Evolutionary conservation across 2,113 vertebrate species (phyloP).

Genomic region (Columba livia): DNA sequence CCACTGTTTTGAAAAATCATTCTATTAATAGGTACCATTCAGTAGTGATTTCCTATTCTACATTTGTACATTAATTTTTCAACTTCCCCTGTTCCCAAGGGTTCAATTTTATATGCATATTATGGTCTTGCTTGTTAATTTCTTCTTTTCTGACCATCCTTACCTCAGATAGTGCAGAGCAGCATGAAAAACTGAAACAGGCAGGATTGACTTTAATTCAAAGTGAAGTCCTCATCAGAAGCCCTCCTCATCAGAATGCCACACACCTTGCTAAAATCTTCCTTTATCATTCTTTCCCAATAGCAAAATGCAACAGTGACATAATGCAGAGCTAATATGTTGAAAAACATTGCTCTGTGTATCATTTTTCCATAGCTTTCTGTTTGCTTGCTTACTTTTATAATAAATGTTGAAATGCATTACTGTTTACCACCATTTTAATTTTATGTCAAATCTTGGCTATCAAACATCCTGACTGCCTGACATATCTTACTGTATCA

Average conservation of each 20-base stretch:
- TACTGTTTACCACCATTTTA: not conserved
- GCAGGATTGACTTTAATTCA: not conserved
- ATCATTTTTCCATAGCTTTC: not conserved
- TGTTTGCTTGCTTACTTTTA: not conserved
- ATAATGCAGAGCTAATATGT: not conserved
- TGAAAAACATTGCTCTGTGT: not conserved
- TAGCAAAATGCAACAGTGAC: not conserved
- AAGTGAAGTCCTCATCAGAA: not conserved
- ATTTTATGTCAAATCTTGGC: not conserved
- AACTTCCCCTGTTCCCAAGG: not conserved
- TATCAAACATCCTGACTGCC: not conserved
- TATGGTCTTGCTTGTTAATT: not conserved
- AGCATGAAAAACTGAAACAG: not conserved
- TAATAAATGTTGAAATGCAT: not conserved
- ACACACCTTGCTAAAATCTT: not conserved
- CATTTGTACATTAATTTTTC: not conserved
- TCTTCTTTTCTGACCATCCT: not conserved
- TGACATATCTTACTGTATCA: not conserved
- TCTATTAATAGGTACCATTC: not conserved
- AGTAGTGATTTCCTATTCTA: not conserved
- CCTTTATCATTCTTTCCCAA: not conserved
- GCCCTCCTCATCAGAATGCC: not conserved
- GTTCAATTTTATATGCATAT: not conserved
- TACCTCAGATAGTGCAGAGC: not conserved
- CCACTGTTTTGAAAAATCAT: not conserved